Evolutionary conservation across 2,797 vertebrate genomes (phyloP), one percentile per base, ranked within the genome.

Genomic region (Notolabrus celidotus): DNA sequence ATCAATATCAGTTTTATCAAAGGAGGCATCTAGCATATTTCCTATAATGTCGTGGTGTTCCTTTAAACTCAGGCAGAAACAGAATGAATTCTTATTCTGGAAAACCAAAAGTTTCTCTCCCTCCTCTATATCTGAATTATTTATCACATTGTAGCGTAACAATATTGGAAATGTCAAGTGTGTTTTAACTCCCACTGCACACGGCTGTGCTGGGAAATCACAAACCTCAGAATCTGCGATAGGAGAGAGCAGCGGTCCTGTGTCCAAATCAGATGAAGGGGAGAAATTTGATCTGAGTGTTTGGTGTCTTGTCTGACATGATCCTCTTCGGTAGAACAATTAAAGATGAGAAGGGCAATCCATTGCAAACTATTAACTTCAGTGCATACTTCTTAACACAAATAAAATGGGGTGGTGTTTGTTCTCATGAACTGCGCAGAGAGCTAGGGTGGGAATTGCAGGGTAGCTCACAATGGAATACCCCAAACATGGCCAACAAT

Each of bases 91-190:
- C 46, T 68, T 74, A 61, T 63, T 65, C 52, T 46, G 53, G 54
- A 74, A 55, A 80, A 74, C 7, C 51, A 61, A 74, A 63, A 58
- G 17, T 59, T 74, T 54, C 55, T 67, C 71, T 58, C 38, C 33
- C 50, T 55, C 47, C 52, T 68, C 39, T 64, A 82, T 39, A 80
- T 69, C 70, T 91, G 79, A 92, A 92, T 90, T 86, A 93, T 90
- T 91, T 83, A 93, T 88, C 73, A 83, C 60, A 65, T 78, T 67
- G 71, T 67, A 81, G 64, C 12, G 43, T 69, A 84, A 86, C 83
- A 79, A 82, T 79, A 88, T 87, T 84, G 79, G 76, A 92, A 89
- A 89, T 88, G 86, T 86, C 86, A 87, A 89, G 66, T 84, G 65
- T 70, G 77, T 81, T 88, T 87, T 81, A 85, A 88, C 74, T 83